Conservation (phyloP, 2,888 invertebrate species). For the Philereme transversata region DNA sequence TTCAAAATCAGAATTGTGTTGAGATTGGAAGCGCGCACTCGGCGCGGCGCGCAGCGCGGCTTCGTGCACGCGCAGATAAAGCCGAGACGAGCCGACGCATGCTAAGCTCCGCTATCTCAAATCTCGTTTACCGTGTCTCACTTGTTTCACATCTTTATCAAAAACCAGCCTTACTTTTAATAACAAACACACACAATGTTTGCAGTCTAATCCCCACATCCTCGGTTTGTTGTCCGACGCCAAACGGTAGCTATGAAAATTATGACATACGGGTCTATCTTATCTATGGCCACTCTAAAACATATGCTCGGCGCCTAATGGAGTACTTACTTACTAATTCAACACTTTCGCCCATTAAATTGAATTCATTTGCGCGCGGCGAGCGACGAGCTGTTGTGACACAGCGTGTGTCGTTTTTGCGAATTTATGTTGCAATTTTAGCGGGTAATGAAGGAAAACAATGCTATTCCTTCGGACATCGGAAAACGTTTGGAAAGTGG, state of each 20-base stretch:
- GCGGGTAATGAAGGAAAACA: conserved; percentile 45
- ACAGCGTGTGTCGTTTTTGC: conserved; percentile 66
- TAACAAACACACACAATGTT: conserved; percentile 67
- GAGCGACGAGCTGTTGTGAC: conserved; percentile 36
- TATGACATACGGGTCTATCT: conserved; percentile 83
- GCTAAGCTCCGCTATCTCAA: conserved; percentile 62
- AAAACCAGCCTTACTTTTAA: conserved; percentile 62
- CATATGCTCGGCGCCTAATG: conserved; percentile 80
- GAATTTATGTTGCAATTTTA: conserved; percentile 20
- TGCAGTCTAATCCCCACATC: conserved; percentile 73
- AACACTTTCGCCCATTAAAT: conserved; percentile 74
- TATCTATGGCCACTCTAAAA: conserved; percentile 78
- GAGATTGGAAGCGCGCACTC: conserved; percentile 40
- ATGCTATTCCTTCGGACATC: conserved; percentile 40
- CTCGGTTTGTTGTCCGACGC: conserved; percentile 70
- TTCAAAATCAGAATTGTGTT: conserved; percentile 35
- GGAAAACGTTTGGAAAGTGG: conserved; percentile 44
- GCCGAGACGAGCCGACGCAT: conserved; percentile 46
- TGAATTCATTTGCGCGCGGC: conserved; percentile 57
- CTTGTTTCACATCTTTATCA: conserved; percentile 73
- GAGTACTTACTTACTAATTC: conserved; percentile 68
- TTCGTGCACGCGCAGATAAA: conserved; percentile 44
- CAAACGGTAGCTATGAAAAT: conserved; percentile 78
- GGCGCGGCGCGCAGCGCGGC: conserved; percentile 27
- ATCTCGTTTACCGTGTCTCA: conserved; percentile 62